A percentile compares a stretch with the other conserved stretches of the same genome.
Evolutionary conservation across 2,113 vertebrate genomes (phyloP).

Genomic region (Calidris pygmaea): DNA sequence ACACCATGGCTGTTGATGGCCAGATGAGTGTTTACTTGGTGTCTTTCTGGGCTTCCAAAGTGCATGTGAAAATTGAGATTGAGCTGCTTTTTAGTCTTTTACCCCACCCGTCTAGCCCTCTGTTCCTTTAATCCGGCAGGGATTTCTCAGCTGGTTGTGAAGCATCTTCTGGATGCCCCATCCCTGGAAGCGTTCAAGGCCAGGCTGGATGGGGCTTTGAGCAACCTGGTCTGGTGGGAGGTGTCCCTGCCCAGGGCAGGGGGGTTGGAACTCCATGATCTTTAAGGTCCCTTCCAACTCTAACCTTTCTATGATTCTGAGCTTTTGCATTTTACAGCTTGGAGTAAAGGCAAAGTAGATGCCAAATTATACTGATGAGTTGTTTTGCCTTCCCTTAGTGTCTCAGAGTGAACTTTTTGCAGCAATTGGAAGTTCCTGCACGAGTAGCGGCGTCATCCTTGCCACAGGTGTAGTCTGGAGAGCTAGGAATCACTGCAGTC

Average conservation of each 20-base stretch:
- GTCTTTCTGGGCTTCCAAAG: not conserved
- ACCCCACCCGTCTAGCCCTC: not conserved
- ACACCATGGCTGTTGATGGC: not conserved
- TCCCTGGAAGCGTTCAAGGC: too few species aligned
- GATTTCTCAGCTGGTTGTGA: not conserved
- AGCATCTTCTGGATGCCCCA: not conserved
- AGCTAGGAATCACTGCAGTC: not conserved
- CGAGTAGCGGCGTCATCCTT: rapidly evolving
- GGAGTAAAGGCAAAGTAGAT: not conserved
- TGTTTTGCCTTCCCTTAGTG: not conserved
- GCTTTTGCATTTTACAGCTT: not conserved
- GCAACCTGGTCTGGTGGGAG: too few species aligned
- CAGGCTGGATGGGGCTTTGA: too few species aligned
- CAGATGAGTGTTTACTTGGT: not conserved
- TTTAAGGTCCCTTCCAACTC: too few species aligned
- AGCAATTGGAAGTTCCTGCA: not conserved
- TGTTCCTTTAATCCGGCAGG: not conserved
- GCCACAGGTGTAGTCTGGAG: not conserved
- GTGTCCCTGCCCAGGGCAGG: too few species aligned
- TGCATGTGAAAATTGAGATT: not conserved
- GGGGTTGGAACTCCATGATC: too few species aligned
- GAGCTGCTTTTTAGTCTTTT: not conserved
- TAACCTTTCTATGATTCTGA: too few species aligned
- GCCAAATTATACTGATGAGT: not conserved
- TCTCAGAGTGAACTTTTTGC: not conserved